A percentile compares a stretch with the other conserved stretches of the same genome.
Conservation (phyloP, 2,113 vertebrate species). For the Ptilorrhoa leucosticta region DNA sequence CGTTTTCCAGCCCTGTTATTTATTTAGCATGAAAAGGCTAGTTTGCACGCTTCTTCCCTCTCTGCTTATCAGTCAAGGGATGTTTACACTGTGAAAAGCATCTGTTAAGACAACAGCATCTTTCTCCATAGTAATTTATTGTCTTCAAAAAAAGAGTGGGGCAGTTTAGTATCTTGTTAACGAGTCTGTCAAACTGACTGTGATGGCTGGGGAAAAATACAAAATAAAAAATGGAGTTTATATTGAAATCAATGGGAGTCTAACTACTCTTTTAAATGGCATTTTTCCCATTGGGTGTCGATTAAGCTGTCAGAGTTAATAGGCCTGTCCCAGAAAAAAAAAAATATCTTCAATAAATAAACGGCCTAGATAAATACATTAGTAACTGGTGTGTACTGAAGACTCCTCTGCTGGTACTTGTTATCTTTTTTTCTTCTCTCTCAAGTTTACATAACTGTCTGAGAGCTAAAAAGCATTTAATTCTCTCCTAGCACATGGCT, state of each 20-base stretch:
- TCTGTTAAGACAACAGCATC: slow-evolving; percentile 41
- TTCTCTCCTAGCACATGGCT: slow-evolving; percentile 28
- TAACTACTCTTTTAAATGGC: slow-evolving; percentile 21
- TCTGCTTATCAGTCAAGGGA: slow-evolving; percentile 54
- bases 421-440: background rate
- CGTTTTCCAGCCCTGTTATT: slow-evolving; percentile 2
- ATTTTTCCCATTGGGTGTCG: slow-evolving; percentile 49
- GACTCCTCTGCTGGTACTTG: background rate
- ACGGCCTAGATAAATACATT: slow-evolving; percentile 36
- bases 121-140: slow-evolving; percentile 39
- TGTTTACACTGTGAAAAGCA: slow-evolving; percentile 35
- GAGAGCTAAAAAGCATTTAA: slow-evolving; percentile 54
- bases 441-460: slow-evolving; percentile 54
- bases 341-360: slow-evolving; percentile 44
- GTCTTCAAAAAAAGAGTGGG: slow-evolving; percentile 25
- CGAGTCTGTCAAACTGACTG: slow-evolving; percentile 49
- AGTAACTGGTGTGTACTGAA: slow-evolving; percentile 5
- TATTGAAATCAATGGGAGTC: slow-evolving; percentile 57
- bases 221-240: slow-evolving; percentile 50
- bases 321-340: slow-evolving; percentile 46
- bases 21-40: slow-evolving; percentile 1
- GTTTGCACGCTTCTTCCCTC: background rate
- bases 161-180: slow-evolving; percentile 52
- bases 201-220: background rate
- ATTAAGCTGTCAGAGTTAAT: slow-evolving; percentile 65